Base-by-base conservation (phyloP, 1,140 invertebrate species). In the Caenorhabditis remanei region DNA sequence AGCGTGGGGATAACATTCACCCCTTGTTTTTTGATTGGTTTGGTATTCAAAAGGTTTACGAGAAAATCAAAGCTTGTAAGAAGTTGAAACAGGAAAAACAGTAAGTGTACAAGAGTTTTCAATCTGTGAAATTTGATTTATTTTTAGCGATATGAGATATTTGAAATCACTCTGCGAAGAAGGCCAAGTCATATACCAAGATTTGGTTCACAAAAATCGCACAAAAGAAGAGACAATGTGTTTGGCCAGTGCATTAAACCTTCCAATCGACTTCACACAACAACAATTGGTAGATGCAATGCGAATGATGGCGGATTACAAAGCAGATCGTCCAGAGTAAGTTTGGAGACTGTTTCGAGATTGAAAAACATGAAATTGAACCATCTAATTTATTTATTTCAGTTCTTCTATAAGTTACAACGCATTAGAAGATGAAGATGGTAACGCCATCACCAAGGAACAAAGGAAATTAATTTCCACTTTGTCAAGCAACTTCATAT, bases 391-490 rank as follows among this genome's bases (percentile, higher is more conserved):
- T 53, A 13, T 53, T 16, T 4, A 53, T 9, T 53, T 53, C 50
- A 9, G 50, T 16, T 53, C 50, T 4, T 53, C 50, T 53, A 9
- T 53, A 53, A 53, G 50, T 53, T 71, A 71, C 41, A 46, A 71
- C 7, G 14, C 65, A 16, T 4, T 4, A 43, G 13, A 32, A 5
- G 65, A 71, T 24, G 13, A 71, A 41, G 65, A 71, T 4, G 65
- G 65, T 16, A 71, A 71, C 19, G 6, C 19, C 6, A 32, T 71
- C 40, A 71, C n/a, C 6, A 71, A 71, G 19, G 65, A 71, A 16
- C 65, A 71, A 19, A 9, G 65, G 16, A 71, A 71, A 71, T 19
- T 71, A 1, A 43, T 71, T 71, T 71, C 65, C n/a, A 71, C 65
- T 0, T 19, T 71, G 11, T 32, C 65, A 46, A 46, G 19, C 19